phyloP scores from a whole-genome alignment of 2,797 vertebrate species.

The Euthynnus affinis region DNA sequence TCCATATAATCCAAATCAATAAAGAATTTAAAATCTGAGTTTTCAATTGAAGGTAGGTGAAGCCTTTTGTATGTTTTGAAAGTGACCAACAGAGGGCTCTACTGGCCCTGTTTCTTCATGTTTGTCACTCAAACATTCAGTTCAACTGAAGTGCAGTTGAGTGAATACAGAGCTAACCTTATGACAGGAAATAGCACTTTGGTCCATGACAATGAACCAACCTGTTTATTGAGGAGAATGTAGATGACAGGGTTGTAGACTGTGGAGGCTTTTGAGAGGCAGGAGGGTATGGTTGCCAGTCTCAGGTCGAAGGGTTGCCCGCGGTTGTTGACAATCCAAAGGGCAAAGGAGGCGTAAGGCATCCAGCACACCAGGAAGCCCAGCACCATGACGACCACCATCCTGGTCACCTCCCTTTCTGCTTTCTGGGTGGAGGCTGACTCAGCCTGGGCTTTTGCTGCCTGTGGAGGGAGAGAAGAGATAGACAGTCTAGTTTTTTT shows the following conservation, averaged over 20 bases:
- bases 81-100: conserved; percentile 27
- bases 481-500: background rate
- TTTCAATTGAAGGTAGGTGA: background rate
- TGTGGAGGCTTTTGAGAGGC: conserved; percentile 85
- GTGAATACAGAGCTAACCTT: background rate
- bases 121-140: background rate
- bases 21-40: background rate
- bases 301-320: conserved; percentile 81
- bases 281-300: conserved; percentile 83
- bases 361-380: conserved; percentile 86
- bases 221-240: conserved; percentile 83
- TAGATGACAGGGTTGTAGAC: conserved; percentile 87
- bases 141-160: background rate
- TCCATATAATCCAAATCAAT: background rate
- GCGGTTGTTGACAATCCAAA: conserved; percentile 82
- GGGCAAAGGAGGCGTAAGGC: conserved; percentile 81
- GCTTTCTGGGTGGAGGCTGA: conserved; percentile 87
- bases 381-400: conserved; percentile 87
- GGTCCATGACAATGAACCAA: conserved; percentile 13
- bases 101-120: no score
- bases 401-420: conserved; percentile 86
- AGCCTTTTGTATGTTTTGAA: conserved; percentile 8
- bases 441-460: conserved; percentile 85
- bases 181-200: background rate
- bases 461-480: conserved; percentile 60